Base-by-base conservation (phyloP, 2,797 vertebrate species). In the Poeciliopsis paucimaculata region DNA sequence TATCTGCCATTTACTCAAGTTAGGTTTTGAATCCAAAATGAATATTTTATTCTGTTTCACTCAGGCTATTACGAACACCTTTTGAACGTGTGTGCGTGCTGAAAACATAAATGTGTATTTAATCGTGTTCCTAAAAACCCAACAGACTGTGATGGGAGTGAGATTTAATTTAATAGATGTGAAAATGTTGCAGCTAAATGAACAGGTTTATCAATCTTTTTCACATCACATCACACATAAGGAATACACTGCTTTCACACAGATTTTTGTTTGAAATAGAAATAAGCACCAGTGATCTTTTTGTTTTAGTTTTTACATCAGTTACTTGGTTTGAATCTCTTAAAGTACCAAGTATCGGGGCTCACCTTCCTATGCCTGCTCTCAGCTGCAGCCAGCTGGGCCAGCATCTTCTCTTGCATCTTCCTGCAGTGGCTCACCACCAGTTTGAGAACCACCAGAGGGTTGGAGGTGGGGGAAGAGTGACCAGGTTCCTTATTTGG, bases 381-480 rank as follows among this genome's bases (percentile, higher is more conserved):
- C 88, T 99, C 98, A 0, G 98, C 98, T 28, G 98, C 97, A 15
- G 97, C 97, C 49, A 99, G 95, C 78, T 99, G 98, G 72, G 97
- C 96, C 88, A 99, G 79, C 98, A 99, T 99, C 83, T 97, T 97
- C 77, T 99, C 98, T 93, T 99, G 98, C 98, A 99, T 99, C 75
- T 94, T 96, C 93, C 97, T 97, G 93, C 98, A 99, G 74, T 99
- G 98, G 81, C 96, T 97, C 94, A 98, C 97, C 93, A 99, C 98
- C 89, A 96, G 94, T 88, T 97, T 98, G 47, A 99, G 94, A 68
- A 99, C 86, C 3, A 97, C 96, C 47, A 99, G 93, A 0, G 98
- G 98, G 92, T 97, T 98, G 74, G 97, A 90, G 81, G 86, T 82
- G 75, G 92, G 93, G 90, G 46, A 94, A 0, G 96, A 94, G 43